Conservation (phyloP, 2,888 invertebrate species). For the Cetonia aurata region DNA sequence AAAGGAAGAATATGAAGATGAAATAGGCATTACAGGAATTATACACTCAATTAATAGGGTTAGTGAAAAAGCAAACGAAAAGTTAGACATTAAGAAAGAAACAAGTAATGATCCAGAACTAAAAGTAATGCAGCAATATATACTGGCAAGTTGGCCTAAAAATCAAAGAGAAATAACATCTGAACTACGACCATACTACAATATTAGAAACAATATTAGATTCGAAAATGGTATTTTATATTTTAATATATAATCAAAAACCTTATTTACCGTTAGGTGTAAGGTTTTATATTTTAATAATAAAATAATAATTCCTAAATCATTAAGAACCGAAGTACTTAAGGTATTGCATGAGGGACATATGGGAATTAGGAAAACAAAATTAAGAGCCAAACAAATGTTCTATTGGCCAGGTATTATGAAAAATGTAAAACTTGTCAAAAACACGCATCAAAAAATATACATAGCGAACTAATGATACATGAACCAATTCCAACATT, state of each 20-base stretch:
- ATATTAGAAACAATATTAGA: conserved; percentile 39
- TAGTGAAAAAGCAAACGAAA: too few relatives aligned
- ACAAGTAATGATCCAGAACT: too few relatives aligned
- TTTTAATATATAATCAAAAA: too few relatives aligned
- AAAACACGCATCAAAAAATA: conserved; percentile 3
- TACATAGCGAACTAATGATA: not conserved
- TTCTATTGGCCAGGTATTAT: conserved; percentile 23
- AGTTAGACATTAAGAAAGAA: too few relatives aligned
- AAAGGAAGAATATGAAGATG: too few relatives aligned
- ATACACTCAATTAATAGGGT: too few relatives aligned
- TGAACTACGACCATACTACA: conserved; percentile 38
- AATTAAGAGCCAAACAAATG: conserved; percentile 24
- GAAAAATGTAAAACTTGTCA: conserved; percentile 3
- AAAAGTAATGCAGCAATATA: too few relatives aligned
- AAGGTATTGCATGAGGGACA: conserved; percentile 42
- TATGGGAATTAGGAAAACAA: conserved; percentile 30
- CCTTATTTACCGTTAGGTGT: too few relatives aligned
- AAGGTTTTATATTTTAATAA: too few relatives aligned
- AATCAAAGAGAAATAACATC: conserved; percentile 6
- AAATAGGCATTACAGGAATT: too few relatives aligned
- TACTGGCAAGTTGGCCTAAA: too few relatives aligned
- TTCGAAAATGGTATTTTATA: conserved; percentile 35
- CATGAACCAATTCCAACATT: not conserved
- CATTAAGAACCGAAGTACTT: conserved; percentile 22
- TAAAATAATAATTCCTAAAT: conserved; percentile 41